A percentile compares a stretch with the other conserved stretches of the same genome.
Conservation (phyloP, 2,797 vertebrate species). For the Clamator glandarius region DNA sequence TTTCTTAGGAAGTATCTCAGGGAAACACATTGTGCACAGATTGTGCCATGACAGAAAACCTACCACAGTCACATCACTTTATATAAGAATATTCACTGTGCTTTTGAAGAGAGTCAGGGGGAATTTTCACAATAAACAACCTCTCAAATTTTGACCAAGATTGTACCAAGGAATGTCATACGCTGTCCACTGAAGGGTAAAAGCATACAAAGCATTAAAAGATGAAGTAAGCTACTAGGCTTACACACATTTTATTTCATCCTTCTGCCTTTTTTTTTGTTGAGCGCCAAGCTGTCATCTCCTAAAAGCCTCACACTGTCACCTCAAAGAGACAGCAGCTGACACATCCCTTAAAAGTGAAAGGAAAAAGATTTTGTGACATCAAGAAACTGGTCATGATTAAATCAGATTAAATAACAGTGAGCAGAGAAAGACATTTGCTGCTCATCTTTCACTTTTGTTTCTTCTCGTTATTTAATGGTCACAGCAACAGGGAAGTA, state of each 20-base stretch:
- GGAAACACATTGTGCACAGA: neutral
- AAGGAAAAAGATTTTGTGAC: constrained; percentile 2
- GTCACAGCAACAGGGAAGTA: neutral
- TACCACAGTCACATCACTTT: neutral
- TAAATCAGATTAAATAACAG: neutral
- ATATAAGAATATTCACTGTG: neutral
- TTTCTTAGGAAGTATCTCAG: neutral
- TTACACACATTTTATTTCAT: neutral
- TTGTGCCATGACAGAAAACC: neutral
- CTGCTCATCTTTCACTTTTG: neutral
- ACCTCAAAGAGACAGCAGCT: neutral
- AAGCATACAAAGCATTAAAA: neutral
- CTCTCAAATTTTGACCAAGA: neutral
- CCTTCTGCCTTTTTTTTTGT: neutral
- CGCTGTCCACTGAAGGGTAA: neutral
- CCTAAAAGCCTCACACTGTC: constrained; percentile 1
- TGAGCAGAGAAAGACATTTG: neutral
- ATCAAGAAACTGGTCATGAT: neutral
- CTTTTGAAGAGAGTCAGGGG: neutral
- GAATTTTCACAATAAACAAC: neutral
- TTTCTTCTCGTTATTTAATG: neutral
- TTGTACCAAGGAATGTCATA: neutral
- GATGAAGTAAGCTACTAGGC: neutral
- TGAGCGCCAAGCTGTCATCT: neutral
- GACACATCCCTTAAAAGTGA: neutral